Percentiles rank a stretch among this genome's conserved stretches.
Evolutionary conservation across 2,797 vertebrate species (phyloP).

Genomic region (Coilia nasus): DNA sequence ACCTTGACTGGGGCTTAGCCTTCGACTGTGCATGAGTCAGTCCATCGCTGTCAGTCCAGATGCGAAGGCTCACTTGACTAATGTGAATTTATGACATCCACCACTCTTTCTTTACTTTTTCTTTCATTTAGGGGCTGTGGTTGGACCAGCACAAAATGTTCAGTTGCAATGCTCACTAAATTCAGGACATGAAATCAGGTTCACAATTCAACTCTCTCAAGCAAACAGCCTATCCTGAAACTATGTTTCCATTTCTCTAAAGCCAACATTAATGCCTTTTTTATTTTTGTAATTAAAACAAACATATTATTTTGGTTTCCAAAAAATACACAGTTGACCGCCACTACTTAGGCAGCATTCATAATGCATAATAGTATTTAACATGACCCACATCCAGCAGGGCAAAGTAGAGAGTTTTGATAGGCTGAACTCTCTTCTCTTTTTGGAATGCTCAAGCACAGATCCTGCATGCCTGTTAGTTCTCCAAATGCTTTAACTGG

Average conservation of each 20-base stretch:
- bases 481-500: slow-evolving; percentile 50
- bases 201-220: not conserved
- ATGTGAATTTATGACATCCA: slow-evolving; percentile 15
- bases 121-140: not conserved
- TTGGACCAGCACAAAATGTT: not conserved
- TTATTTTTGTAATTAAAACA: not conserved
- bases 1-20: not conserved
- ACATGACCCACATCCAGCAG: not conserved
- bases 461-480: slow-evolving; percentile 27
- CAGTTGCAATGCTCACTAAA: not conserved
- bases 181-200: not conserved
- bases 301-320: not conserved
- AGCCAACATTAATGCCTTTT: not conserved
- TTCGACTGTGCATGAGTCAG: not conserved
- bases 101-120: not conserved
- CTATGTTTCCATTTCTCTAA: not conserved
- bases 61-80: not conserved
- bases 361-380: slow-evolving; percentile 16
- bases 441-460: slow-evolving; percentile 4
- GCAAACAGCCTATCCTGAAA: not conserved
- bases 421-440: not conserved
- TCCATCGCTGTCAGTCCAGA: slow-evolving; percentile 3
- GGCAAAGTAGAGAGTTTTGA: not conserved
- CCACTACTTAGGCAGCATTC: not conserved
- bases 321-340: not conserved